These are phyloP conservation scores for Pararge aegeria DNA, from an alignment of 1,140 invertebrate genomes.

Conservation along the genomic window DNA sequence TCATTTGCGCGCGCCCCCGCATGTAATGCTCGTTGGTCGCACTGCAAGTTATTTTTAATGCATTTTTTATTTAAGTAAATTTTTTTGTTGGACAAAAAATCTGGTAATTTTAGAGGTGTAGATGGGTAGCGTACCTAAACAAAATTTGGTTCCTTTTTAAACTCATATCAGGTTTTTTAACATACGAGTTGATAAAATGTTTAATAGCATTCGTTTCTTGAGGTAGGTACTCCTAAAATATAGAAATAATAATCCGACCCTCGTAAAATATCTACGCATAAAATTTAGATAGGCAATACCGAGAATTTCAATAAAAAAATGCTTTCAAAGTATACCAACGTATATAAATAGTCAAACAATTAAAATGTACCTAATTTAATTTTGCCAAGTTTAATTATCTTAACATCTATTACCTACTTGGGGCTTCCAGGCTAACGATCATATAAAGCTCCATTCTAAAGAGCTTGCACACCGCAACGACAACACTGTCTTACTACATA, in stretches of 20 bases:
- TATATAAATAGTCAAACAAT: neutral
- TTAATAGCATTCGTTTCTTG: too few species aligned
- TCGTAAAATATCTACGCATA: neutral
- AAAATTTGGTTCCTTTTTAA: too few species aligned
- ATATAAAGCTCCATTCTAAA: neutral
- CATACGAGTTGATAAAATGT: too few species aligned
- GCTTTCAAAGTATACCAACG: neutral
- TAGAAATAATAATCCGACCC: neutral
- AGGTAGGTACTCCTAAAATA: too few species aligned
- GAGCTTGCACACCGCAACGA: neutral
- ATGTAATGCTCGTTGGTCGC: too few species aligned
- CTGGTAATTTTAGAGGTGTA: too few species aligned
- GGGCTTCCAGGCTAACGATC: neutral
- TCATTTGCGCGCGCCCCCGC: too few species aligned
- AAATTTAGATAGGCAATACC: neutral
- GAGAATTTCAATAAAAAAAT: neutral
- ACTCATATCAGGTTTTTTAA: too few species aligned
- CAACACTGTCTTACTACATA: neutral
- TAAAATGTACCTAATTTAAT: constrained; percentile 3
- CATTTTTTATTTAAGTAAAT: too few species aligned
- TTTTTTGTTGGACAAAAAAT: too few species aligned
- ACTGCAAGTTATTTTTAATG: too few species aligned
- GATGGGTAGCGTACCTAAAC: too few species aligned
- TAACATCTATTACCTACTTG: neutral
- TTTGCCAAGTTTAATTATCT: constrained; percentile 2